These are phyloP conservation scores for Molanna angustata DNA, from an alignment of 2,888 invertebrate species.

Conservation along the genomic window DNA sequence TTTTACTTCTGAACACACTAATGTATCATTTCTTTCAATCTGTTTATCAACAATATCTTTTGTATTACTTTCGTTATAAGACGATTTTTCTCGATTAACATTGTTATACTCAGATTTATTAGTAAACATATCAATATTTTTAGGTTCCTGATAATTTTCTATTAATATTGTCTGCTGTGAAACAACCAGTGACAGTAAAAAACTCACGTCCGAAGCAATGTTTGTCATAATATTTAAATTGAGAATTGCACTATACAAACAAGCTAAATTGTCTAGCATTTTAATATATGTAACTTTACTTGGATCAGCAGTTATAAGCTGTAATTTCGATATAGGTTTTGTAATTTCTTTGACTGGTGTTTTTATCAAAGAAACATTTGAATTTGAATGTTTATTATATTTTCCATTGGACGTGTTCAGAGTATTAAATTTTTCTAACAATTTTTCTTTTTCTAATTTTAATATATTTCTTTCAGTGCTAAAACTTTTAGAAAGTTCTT, in stretches of 20 bases:
- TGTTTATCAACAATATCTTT: no score
- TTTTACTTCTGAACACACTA: neutral
- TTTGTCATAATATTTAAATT: slow-evolving; percentile 62
- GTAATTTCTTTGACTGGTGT: neutral
- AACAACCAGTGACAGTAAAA: slow-evolving; percentile 62
- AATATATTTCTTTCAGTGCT: slow-evolving; percentile 48
- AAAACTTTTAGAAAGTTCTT: slow-evolving; percentile 42
- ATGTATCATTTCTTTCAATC: no score
- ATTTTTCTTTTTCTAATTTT: slow-evolving; percentile 47
- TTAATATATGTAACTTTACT: slow-evolving; percentile 9
- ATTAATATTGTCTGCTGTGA: slow-evolving; percentile 44
- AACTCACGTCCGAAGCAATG: slow-evolving; percentile 66
- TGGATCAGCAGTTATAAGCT: slow-evolving; percentile 13
- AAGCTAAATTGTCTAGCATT: slow-evolving; percentile 51
- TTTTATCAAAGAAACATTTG: neutral
- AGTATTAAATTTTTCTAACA: slow-evolving; percentile 52
- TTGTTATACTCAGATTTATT: no score
- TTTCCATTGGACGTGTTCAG: slow-evolving; percentile 41
- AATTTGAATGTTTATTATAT: no score
- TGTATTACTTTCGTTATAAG: no score
- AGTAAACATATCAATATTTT: no score
- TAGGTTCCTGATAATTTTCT: no score
- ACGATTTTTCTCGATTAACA: no score
- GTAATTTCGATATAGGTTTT: slow-evolving; percentile 4
- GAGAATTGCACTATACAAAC: slow-evolving; percentile 59